Base-by-base conservation (phyloP, 1,140 invertebrate species). In the Hyphantria cunea region DNA sequence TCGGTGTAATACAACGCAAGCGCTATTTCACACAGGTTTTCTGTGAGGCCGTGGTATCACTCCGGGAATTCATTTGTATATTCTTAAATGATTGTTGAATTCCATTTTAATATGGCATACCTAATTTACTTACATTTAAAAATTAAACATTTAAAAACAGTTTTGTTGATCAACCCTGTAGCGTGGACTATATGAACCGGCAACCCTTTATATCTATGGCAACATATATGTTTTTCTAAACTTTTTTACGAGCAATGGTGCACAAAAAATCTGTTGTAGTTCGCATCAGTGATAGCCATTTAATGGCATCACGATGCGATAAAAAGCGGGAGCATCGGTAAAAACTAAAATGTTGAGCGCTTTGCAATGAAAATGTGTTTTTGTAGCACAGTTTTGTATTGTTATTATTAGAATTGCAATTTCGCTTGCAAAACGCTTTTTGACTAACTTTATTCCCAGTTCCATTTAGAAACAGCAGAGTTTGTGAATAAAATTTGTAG, bases 211-310 rank as follows among this genome's bases (percentile, higher is more conserved):
- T 54, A 44, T 52, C 64, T 64, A 56, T 70, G 64, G 59, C 66
- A 68, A 71, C 73, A 63, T 74, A 66, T 76, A 60, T 61, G 64
- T 71, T 76, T 70, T 69, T 70, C 62, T 53, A 33, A 49, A 42
- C 70, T 62, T 72, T 66, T 49, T 56, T 39, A 51, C 10, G 42
- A 59, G 49, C 63, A 62, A 64, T 33, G 54, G 17, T 44, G 56
- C 68, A 66, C 53, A 76, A 82, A 80, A 82, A 77, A 51, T n/a
- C 61, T 55, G 63, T 52, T 64, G 68, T 62, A 68, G 62, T 69
- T 71, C 69, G 61, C 71, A 72, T 74, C 78, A 76, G 76, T 82
- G 76, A 82, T 82, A 77, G 70, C 64, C 62, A 69, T 75, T 74
- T 83, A 80, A 84, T 81, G 70, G 75, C 54, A 71, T 77, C 64